Evolutionary conservation across 2,797 vertebrate species (phyloP), one percentile per base, ranked within the genome.

Genomic region (Acipenser ruthenus): DNA sequence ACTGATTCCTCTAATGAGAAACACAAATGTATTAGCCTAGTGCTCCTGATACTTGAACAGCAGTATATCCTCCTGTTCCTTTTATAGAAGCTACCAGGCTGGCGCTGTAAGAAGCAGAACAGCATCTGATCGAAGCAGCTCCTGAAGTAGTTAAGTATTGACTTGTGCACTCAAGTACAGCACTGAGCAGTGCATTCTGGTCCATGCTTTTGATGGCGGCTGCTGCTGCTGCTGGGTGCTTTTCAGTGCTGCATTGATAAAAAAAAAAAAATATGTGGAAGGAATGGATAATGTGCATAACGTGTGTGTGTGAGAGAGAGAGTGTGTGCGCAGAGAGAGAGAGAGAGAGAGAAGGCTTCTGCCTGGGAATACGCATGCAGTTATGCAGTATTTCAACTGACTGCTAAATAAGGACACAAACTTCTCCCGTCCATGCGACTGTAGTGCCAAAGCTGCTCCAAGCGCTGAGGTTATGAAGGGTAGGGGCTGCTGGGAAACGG

Each of bases 401-500:
- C 74, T 79, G 83, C 84, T 84, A 74, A 78, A 77, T 77, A 78
- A 86, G 84, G 85, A 85, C 80, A 73, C 78, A 75, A 60, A 70
- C 75, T 70, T 71, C 0, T 12, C 60, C 11, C 72, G 66, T 52
- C 66, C 67, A 9, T 50, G 51, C 66, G 71, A 80, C 91, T 91
- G 90, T 86, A 90, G 84, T 71, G 67, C 76, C 74, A 76, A 76
- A 51, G 80, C 74, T 70, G 81, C 83, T 71, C 74, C 73, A 65
- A 75, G 78, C 73, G 70, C 80, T 53, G 73, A 84, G 77, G 92
- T 89, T 80, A 98, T 99, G 96, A 95, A 96, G 92, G 93, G 92
- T 79, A 89, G 93, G 84, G 89, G 93, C 87, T 97, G 95, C 93
- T 96, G 94, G 94, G 95, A 94, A 84, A 73, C 91, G 0, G 90